These are phyloP conservation scores for Hydriomena furcata DNA, from an alignment of 2,888 invertebrate species.

Conservation along the genomic window DNA sequence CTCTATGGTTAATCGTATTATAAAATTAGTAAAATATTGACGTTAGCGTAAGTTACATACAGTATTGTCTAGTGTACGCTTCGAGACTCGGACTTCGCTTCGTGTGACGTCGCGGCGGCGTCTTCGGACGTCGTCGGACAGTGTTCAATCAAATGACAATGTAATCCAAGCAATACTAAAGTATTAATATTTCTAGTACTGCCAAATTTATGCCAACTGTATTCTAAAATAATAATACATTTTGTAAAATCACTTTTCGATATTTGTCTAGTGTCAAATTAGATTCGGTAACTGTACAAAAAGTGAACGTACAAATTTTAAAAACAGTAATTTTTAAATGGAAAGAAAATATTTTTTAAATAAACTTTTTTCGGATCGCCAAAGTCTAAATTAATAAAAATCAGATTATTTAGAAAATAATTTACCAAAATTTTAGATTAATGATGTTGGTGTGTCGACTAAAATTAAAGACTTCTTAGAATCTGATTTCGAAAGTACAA, in stretches of 20 bases:
- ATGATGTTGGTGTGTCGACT: slow-evolving; percentile 77
- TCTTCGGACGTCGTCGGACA: slow-evolving; percentile 56
- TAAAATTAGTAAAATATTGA: slow-evolving; percentile 81
- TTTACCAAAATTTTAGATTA: slow-evolving; percentile 63
- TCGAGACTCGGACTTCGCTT: slow-evolving; percentile 68
- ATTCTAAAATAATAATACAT: slow-evolving; percentile 72
- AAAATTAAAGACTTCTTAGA: slow-evolving; percentile 81
- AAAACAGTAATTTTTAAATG: slow-evolving; percentile 71
- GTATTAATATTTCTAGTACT: slow-evolving; percentile 82
- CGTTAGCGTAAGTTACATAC: slow-evolving; percentile 78
- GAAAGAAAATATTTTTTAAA: slow-evolving; percentile 82
- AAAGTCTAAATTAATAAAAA: slow-evolving; percentile 77
- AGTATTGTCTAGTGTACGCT: slow-evolving; percentile 79
- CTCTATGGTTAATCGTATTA: slow-evolving; percentile 74
- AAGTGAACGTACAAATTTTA: slow-evolving; percentile 81
- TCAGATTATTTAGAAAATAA: slow-evolving; percentile 80
- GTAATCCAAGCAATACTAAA: slow-evolving; percentile 83
- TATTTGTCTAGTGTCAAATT: slow-evolving; percentile 82
- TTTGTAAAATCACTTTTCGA: slow-evolving; percentile 78
- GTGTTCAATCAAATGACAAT: slow-evolving; percentile 83
- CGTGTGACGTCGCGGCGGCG: slow-evolving; percentile 52
- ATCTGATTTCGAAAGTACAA: slow-evolving; percentile 83
- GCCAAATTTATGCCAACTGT: slow-evolving; percentile 82
- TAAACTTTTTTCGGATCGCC: slow-evolving; percentile 82
- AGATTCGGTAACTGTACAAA: slow-evolving; percentile 83